Evolutionary conservation across 2,113 vertebrate species (phyloP).

Genomic region (Vombatus ursinus): DNA sequence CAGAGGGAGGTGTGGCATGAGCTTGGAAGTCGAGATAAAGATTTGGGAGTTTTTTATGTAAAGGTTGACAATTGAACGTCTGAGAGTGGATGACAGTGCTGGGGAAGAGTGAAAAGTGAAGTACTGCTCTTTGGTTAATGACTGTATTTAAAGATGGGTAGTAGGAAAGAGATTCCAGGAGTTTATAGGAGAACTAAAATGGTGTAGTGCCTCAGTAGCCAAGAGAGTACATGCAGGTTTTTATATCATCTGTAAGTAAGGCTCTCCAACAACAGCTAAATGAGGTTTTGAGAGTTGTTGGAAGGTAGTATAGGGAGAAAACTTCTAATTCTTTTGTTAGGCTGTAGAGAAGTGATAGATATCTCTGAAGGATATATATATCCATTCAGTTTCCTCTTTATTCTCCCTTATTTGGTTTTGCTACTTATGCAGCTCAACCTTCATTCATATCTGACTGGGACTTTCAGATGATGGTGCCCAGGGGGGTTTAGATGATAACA

Average conservation of each 20-base stretch:
- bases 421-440: conserved; percentile 36
- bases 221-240: background rate
- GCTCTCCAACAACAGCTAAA: background rate
- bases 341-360: background rate
- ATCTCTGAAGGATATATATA: background rate
- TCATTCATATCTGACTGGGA: background rate
- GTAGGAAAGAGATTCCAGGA: background rate
- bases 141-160: background rate
- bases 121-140: background rate
- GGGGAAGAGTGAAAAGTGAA: background rate
- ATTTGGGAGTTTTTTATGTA: background rate
- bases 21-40: background rate
- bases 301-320: conserved; percentile 48
- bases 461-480: conserved; percentile 17
- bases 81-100: background rate
- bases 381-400: background rate
- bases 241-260: background rate
- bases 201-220: background rate
- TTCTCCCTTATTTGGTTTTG: background rate
- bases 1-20: background rate
- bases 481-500: background rate
- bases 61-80: background rate
- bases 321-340: background rate
- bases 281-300: background rate
- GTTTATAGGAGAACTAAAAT: background rate